phyloP scores from a whole-genome alignment of 2,888 invertebrate genomes.

The Nemapogon koenigi region DNA sequence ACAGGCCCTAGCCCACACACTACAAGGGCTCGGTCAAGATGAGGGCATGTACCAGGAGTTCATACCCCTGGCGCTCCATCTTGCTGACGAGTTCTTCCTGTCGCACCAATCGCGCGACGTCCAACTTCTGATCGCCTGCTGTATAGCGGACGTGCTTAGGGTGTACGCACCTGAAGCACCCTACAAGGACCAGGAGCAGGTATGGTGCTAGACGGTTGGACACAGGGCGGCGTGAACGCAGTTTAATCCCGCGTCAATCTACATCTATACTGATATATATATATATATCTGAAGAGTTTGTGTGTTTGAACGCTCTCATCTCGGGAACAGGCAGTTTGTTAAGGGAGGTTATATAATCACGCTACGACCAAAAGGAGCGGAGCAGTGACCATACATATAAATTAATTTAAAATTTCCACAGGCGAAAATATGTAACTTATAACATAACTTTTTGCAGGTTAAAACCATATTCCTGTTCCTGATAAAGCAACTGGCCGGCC shows the following conservation, averaged over 20 bases:
- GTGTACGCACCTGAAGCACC: slow-evolving; percentile 98
- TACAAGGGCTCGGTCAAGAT: slow-evolving; percentile 97
- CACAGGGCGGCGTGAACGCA: no score
- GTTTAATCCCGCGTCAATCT: no score
- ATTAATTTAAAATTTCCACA: no score
- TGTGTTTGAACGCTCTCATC: no score
- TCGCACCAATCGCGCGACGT: slow-evolving; percentile 91
- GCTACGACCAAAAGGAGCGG: no score
- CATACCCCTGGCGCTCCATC: slow-evolving; percentile 88
- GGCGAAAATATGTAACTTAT: no score
- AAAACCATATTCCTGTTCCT: slow-evolving; percentile 92
- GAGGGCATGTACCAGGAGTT: slow-evolving; percentile 92
- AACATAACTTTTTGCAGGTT: slow-evolving; percentile 64
- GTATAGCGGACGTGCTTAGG: slow-evolving; percentile 94
- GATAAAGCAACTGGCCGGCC: slow-evolving; percentile 90
- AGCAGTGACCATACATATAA: background rate
- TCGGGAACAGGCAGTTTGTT: no score
- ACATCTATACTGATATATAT: no score
- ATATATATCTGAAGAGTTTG: no score
- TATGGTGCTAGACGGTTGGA: no score
- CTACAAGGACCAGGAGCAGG: slow-evolving; percentile 94
- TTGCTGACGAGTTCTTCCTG: slow-evolving; percentile 92
- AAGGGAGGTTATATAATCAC: no score
- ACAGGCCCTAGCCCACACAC: slow-evolving; percentile 87
- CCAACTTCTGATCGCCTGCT: slow-evolving; percentile 93